Conservation (phyloP, 1,140 invertebrate genomes). For the Pomacea maculata region DNA sequence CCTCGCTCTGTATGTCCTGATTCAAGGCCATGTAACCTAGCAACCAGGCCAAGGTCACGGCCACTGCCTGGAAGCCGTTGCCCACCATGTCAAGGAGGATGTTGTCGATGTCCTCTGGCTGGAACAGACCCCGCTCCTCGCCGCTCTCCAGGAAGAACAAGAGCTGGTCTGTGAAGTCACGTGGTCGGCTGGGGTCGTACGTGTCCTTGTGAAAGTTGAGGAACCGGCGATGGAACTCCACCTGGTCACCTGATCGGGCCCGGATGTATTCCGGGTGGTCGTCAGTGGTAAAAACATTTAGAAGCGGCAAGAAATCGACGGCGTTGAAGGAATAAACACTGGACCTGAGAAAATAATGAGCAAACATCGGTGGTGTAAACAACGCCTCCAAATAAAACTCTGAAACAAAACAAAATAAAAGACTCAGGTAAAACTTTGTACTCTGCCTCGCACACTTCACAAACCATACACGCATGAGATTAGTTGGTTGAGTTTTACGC, state of each 20-base stretch:
- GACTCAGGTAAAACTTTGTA: too few species aligned
- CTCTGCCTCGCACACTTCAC: too few species aligned
- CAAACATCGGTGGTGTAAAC: not conserved
- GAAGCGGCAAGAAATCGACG: conserved; percentile 37
- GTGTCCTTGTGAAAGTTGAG: conserved; percentile 48
- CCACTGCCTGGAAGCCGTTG: conserved; percentile 86
- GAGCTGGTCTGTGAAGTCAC: conserved; percentile 50
- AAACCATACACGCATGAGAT: too few species aligned
- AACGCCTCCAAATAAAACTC: not conserved
- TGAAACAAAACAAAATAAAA: too few species aligned
- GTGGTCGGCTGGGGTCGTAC: conserved; percentile 43
- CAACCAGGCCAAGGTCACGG: conserved; percentile 87
- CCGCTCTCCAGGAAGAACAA: conserved; percentile 50
- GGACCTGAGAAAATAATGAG: conserved; percentile 2
- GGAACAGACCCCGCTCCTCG: conserved; percentile 44
- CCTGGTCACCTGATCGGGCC: conserved; percentile 27
- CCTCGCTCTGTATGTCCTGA: conserved; percentile 74
- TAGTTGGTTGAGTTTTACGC: too few species aligned
- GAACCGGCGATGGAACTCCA: conserved; percentile 38
- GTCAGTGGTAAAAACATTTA: conserved; percentile 34
- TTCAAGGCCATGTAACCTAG: conserved; percentile 82
- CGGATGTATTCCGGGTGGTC: conserved; percentile 29
- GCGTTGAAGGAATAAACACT: conserved; percentile 15
- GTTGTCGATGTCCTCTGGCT: conserved; percentile 46
- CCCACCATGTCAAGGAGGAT: conserved; percentile 79